Percentiles rank a stretch among this genome's conserved stretches.
Evolutionary conservation across 2,113 vertebrate species (phyloP).

Genomic region (Kryptolebias marmoratus): DNA sequence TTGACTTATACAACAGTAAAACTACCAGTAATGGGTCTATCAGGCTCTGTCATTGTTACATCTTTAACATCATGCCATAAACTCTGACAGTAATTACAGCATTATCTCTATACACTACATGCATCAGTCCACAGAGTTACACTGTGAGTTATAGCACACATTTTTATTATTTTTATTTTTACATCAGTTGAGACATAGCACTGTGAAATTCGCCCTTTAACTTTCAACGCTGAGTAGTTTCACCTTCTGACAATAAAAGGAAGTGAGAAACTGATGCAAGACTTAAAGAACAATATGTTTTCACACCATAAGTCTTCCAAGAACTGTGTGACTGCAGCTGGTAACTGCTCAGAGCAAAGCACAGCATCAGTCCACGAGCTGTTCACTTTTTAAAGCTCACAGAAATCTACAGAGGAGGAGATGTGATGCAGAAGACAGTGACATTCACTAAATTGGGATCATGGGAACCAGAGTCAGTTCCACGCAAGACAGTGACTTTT

Average conservation of each 20-base stretch:
- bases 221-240: constrained; percentile 17
- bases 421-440: constrained; percentile 5
- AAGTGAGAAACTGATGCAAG: constrained; percentile 32
- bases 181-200: neutral
- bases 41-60: constrained; percentile 47
- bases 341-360: constrained; percentile 27
- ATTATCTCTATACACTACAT: neutral
- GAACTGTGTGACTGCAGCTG: constrained; percentile 26
- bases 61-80: neutral
- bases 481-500: neutral
- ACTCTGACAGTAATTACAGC: neutral
- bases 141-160: neutral
- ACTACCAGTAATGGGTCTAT: constrained; percentile 52
- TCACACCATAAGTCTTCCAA: constrained; percentile 23
- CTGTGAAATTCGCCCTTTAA: constrained; percentile 29
- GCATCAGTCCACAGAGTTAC: neutral
- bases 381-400: constrained; percentile 12
- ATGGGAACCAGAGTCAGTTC: neutral
- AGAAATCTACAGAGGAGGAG: constrained; percentile 13
- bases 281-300: constrained; percentile 48
- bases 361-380: constrained; percentile 20
- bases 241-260: constrained; percentile 32
- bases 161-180: neutral
- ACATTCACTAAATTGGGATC: constrained; percentile 2
- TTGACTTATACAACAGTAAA: constrained; percentile 40